Evolutionary conservation across 2,888 invertebrate species (phyloP), one percentile per base, ranked within the genome.

Genomic region (Noctua janthe): DNA sequence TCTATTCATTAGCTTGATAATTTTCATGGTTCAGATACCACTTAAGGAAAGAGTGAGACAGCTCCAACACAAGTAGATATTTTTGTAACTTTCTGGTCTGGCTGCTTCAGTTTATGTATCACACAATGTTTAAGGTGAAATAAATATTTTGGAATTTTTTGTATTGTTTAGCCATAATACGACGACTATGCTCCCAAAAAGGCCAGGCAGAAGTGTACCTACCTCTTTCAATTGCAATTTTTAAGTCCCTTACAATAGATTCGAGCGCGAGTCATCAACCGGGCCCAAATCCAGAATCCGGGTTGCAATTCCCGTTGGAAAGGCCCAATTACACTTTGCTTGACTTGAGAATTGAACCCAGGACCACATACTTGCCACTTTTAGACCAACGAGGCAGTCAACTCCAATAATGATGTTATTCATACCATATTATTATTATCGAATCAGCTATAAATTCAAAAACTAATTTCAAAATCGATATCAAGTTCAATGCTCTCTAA

Each of bases 401-500:
- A 35, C 29, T 49, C 35, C 20, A 64, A 49, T 66, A 49, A 74
- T 51, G 43, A 80, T 51, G 17, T 35, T 47, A 54, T 49, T 67
- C 29, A 59, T 49, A 17, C 29, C 54, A 15, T 13, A 56, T 72
- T 73, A 23, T 39, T 67, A 62, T 35, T n/a, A 79, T 17, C 43
- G 69, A 47, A 17, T 15, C 67, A 39, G 62, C 59, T n/a, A 47
- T 3, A 51, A n/a, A 73, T 72, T 70, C 35, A 43, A 78, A 74
- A 83, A 76, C 71, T 49, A 79, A 87, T 83, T 79, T 35, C 29
- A 62, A 72, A 81, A 76, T 35, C 80, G 43, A 81, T 77, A 23
- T 56, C 56, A 62, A 76, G 86, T 86, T 87, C 87, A 88, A 66
- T 29, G 86, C 2, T 13, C 86, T 47, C 77, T 72, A 78, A 71